Base-by-base conservation (phyloP, 2,797 vertebrate genomes). In the Moxostoma hubbsi region DNA sequence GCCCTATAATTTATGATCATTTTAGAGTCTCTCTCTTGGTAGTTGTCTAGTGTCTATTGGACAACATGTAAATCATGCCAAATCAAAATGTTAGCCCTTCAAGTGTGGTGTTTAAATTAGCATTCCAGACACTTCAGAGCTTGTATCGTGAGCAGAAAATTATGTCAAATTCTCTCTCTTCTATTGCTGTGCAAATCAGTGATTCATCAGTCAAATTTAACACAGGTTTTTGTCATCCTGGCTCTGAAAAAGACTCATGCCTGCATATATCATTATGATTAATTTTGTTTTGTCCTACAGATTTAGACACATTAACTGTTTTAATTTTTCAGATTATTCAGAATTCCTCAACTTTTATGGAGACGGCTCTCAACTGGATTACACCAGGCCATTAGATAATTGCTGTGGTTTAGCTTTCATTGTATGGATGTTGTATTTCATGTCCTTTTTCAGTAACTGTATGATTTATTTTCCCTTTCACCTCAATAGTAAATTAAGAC, bases 401-500 rank as follows among this genome's bases (percentile, higher is more conserved):
- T 55, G 54, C 54, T 55, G 12, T 15, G 24, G 24, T 24, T 24
- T 24, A 24, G 24, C 24, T 24, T 24, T 24, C 24, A 24, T 24
- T 24, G 24, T 24, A 24, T 24, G 24, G 24, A 24, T 24, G 24
- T 24, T 3, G 2, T 24, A 15, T 64, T 18, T 65, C 7, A 18
- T 4, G 1, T 5, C 0, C 5, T 61, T 55, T 50, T 46, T 18
- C 2, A 58, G 0, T 67, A 51, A 73, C 49, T 68, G 24, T 47
- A 7, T 47, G 7, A 9, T 62, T 58, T 83, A 49, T 85, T 66
- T 84, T 36, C 15, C 1, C 79, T 43, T 58, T 9, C 66, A 57
- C 18, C 45, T 77, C 13, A 45, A 68, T 89, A 98, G 97, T 90
- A 97, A 98, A 92, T 93, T 98, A 85, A 94, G 96, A 83, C 96